Evolutionary conservation across 2,113 vertebrate genomes (phyloP).

Genomic region (Eidolon helvum): DNA sequence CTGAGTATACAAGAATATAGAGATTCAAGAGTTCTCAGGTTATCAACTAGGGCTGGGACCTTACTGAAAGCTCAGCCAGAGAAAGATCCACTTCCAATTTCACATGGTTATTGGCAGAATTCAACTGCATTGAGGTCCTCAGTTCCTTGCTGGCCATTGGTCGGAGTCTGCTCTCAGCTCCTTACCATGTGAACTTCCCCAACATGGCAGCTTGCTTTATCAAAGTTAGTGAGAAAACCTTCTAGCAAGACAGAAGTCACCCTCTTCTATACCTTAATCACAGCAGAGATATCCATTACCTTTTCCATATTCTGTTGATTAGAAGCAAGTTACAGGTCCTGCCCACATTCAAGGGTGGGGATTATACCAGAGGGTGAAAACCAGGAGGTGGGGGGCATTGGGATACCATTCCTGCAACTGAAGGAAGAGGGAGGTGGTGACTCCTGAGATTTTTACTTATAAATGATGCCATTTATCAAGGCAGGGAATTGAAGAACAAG

Average conservation of each 20-base stretch:
- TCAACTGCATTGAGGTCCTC: background rate
- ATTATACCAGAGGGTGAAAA: background rate
- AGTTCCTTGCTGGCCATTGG: background rate
- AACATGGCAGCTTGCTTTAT: background rate
- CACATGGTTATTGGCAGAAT: background rate
- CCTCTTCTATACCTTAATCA: background rate
- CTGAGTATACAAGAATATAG: background rate
- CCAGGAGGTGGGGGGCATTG: background rate
- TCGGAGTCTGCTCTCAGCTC: background rate
- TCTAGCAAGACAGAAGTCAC: background rate
- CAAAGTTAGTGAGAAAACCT: background rate
- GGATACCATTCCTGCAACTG: background rate
- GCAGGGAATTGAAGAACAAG: background rate
- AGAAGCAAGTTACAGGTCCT: background rate
- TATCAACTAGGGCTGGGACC: background rate
- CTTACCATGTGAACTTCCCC: background rate
- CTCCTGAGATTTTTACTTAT: background rate
- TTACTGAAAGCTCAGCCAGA: background rate
- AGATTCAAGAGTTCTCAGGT: background rate
- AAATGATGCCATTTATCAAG: background rate
- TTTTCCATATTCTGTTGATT: background rate
- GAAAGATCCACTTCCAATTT: background rate
- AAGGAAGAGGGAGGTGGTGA: background rate
- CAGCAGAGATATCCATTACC: background rate
- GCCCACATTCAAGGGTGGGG: background rate